Conservation (phyloP, 2,113 vertebrate genomes). For the Cyanoliseus patagonus region DNA sequence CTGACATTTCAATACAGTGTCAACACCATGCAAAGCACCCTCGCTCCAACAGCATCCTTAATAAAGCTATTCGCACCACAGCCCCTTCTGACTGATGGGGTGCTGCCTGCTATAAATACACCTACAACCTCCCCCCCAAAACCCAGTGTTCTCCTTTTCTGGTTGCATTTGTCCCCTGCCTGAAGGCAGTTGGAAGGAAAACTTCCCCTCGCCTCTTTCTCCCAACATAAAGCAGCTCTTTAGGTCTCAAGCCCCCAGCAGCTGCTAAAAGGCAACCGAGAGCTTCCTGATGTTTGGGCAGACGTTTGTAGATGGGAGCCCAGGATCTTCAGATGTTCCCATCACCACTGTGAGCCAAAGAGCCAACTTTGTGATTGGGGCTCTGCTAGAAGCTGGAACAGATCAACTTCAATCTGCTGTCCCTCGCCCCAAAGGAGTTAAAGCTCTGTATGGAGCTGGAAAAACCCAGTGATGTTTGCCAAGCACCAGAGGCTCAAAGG, state of each 20-base stretch:
- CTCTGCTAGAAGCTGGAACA: background rate
- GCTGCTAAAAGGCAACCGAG: background rate
- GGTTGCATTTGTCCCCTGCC: background rate
- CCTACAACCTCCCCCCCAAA: background rate
- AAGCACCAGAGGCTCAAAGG: background rate
- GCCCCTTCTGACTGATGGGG: background rate
- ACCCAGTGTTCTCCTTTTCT: background rate
- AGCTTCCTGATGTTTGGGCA: background rate
- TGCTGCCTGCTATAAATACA: background rate
- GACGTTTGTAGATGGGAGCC: background rate
- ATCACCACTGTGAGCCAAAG: background rate
- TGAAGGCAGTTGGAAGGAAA: background rate
- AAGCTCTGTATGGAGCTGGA: background rate
- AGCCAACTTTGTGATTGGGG: background rate
- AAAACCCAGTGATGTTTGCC: background rate
- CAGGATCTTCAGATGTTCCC: accelerated
- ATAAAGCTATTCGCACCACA: background rate
- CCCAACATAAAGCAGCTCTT: background rate
- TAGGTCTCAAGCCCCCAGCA: accelerated
- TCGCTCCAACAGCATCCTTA: background rate
- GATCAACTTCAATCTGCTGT: background rate
- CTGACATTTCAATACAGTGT: slow-evolving; percentile 30
- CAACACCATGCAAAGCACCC: background rate
- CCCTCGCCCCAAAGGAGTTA: background rate
- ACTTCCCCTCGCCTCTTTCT: background rate